These are phyloP conservation scores for Tiliacea aurago DNA, from an alignment of 2,888 invertebrate species.

Conservation along the genomic window DNA sequence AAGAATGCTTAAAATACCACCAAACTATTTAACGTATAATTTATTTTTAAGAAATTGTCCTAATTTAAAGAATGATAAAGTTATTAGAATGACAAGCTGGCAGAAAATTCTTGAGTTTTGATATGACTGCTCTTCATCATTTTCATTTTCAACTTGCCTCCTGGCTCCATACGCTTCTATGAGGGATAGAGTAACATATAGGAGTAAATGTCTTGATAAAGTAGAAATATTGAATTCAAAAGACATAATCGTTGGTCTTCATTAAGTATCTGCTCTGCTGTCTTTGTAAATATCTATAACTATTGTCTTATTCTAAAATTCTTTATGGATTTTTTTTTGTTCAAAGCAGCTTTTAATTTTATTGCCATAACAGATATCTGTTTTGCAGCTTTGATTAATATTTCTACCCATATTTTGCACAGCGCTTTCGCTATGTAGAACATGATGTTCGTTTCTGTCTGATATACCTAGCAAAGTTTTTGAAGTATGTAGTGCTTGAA, in stretches of 20 bases:
- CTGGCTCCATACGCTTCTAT: conserved; percentile 9
- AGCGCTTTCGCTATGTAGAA: background rate
- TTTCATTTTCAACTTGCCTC: background rate
- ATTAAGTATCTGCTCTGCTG: too few relatives aligned
- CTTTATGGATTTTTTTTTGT: background rate
- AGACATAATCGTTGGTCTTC: background rate
- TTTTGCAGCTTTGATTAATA: background rate
- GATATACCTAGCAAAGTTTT: background rate
- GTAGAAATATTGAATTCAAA: conserved; percentile 4
- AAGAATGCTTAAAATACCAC: background rate
- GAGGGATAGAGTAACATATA: conserved; percentile 6
- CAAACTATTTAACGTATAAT: conserved; percentile 14
- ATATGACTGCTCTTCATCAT: conserved; percentile 8
- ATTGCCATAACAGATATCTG: background rate
- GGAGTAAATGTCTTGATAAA: conserved; percentile 13
- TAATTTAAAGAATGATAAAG: conserved; percentile 32
- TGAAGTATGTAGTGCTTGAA: background rate
- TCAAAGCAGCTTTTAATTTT: background rate
- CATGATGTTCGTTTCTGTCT: background rate
- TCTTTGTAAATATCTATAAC: background rate
- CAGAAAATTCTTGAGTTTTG: conserved; percentile 16
- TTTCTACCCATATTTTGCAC: background rate
- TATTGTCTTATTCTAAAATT: background rate
- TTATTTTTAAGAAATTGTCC: conserved; percentile 21
- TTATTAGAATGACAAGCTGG: conserved; percentile 26